These are phyloP conservation scores for Nibea albiflora DNA, from an alignment of 2,113 vertebrate species.

Conservation along the genomic window DNA sequence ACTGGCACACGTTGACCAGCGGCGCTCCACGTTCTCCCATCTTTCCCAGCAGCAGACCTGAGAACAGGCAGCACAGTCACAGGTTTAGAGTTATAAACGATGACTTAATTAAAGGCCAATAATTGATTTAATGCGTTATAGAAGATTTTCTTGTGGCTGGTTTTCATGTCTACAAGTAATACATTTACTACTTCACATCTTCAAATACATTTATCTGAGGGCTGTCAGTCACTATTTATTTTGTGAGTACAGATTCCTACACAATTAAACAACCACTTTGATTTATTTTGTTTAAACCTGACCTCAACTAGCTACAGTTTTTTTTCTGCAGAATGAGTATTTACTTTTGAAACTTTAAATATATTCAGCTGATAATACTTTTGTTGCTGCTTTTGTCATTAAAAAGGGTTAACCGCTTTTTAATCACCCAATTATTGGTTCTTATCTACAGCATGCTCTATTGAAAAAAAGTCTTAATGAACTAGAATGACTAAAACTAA, in stretches of 20 bases:
- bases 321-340: neutral
- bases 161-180: neutral
- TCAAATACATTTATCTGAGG: too few species aligned
- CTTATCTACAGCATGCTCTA: too few species aligned
- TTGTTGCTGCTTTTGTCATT: neutral
- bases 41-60: constrained; percentile 89
- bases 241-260: too few species aligned
- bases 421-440: too few species aligned
- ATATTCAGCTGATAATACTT: neutral
- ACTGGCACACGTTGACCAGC: constrained; percentile 91
- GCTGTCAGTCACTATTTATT: too few species aligned
- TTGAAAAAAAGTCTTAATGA: neutral
- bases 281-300: too few species aligned
- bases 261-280: neutral
- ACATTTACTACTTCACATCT: too few species aligned
- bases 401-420: too few species aligned
- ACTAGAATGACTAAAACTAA: neutral
- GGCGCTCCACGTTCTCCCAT: constrained; percentile 90
- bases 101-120: neutral
- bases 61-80: constrained; percentile 7
- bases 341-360: neutral
- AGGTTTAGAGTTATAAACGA: neutral
- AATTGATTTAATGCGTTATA: neutral
- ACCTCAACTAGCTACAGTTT: too few species aligned
- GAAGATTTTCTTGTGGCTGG: neutral